phyloP scores from a whole-genome alignment of 2,113 vertebrate genomes.

The Gasterosteus aculeatus region DNA sequence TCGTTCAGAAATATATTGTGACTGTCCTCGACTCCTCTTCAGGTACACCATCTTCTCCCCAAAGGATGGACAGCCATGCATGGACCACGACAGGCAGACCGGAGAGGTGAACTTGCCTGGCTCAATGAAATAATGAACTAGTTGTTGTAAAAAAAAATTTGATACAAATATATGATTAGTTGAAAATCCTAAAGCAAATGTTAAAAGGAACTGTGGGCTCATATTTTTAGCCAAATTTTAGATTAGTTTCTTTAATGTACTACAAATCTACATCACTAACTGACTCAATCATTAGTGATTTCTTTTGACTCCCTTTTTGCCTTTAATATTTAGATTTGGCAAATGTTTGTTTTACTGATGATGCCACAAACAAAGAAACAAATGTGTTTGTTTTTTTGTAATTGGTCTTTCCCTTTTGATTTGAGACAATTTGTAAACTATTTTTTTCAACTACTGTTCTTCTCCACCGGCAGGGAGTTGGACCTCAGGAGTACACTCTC shows the following conservation, averaged over 20 bases:
- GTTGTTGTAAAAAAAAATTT: not conserved
- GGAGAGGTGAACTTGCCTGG: conserved; percentile 86
- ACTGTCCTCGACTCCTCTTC: conserved; percentile 34
- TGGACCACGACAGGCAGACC: conserved; percentile 98
- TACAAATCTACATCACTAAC: not conserved
- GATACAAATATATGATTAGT: not conserved
- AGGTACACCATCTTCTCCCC: conserved; percentile 98
- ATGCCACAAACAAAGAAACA: not conserved
- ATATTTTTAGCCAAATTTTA: not conserved
- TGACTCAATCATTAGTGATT: not conserved
- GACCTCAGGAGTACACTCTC: conserved; percentile 95
- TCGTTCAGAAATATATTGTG: not conserved
- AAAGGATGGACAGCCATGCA: conserved; percentile 97
- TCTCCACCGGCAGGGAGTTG: conserved; percentile 86
- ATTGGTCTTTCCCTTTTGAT: not conserved
- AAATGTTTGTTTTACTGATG: not conserved
- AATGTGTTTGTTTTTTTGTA: not conserved
- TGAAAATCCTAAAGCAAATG: not conserved
- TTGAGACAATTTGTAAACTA: not conserved
- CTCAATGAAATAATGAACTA: not conserved
- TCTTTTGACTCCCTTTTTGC: not conserved
- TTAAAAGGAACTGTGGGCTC: not conserved
- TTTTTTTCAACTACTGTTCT: not conserved
- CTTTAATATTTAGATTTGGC: not conserved
- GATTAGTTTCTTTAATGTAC: not conserved